Evolutionary conservation across 1,140 invertebrate genomes (phyloP), one percentile per base, ranked within the genome.

Genomic region (Olivierus martensii): DNA sequence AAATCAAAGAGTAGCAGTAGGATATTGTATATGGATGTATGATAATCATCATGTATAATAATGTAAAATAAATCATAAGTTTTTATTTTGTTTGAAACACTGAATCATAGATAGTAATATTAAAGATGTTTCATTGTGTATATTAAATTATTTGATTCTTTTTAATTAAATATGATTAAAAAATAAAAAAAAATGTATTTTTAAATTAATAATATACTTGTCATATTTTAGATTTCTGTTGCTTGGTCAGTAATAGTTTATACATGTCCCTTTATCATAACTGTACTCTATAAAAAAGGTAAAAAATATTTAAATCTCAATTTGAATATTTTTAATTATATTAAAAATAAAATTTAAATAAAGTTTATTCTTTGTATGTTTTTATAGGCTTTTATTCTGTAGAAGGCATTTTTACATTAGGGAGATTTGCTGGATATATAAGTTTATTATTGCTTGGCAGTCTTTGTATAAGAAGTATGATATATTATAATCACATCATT

Each of bases 241-340:
- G 75, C 84, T 57, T 79, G 79, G 75, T 83, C 81, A 38, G 69
- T 88, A 17, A 75, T 77, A 9, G 68, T 81, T 41, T 89, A 86
- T 62, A 76, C 81, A 7, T 80, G 83, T 36, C 86, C 86, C n/a
- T 66, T 88, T 48, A 69, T 88, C 21, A 73, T 77, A n/a, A 76
- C 76, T 54, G 77, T 82, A 47, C 68, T 87, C 11, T 85, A 83
- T 65, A 75, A 78, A 52, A 77, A 77, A 65, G 80, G 79, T 51
- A 55, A 48, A 35, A 15, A 35, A 7, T 17, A n/a, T 34, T 45
- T 17, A 50, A 41, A 3, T 6, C 7, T 44, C 11, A 28, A 14
- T 14, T 15, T 48, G 3, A 9, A 4, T 22, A 41, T 38, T 11
- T n/a, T n/a, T n/a, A n/a, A n/a, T n/a, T n/a, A n/a, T n/a, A n/a